Conservation (phyloP, 2,113 vertebrate species). For the Gorsachius goisagi region DNA sequence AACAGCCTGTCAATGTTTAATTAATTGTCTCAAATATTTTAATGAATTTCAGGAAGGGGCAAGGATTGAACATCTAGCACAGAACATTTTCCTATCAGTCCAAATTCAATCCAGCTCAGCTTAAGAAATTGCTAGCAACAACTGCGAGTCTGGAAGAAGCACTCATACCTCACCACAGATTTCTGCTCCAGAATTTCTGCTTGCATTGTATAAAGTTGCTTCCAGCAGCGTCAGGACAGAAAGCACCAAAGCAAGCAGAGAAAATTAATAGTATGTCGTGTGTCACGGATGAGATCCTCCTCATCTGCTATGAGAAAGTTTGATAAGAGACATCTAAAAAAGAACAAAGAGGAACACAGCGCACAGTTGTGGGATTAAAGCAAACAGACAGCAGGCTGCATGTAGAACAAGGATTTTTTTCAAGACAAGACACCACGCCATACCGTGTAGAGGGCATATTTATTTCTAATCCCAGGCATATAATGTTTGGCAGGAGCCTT, state of each 20-base stretch:
- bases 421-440: accelerated
- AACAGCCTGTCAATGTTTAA: neutral
- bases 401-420: neutral
- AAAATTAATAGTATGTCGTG: neutral
- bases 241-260: neutral
- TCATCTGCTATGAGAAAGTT: neutral
- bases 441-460: neutral
- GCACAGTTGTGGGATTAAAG: neutral
- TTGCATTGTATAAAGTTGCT: neutral
- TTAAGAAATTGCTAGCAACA: neutral
- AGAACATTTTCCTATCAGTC: neutral
- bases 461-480: neutral
- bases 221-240: neutral
- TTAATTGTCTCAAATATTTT: neutral
- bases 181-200: neutral
- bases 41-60: neutral
- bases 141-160: neutral
- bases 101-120: neutral
- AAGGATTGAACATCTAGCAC: neutral
- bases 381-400: neutral
- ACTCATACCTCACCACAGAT: neutral
- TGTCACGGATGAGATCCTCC: neutral
- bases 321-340: neutral
- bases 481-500: neutral
- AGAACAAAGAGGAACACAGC: neutral